A percentile compares a stretch with the other conserved stretches of the same genome.
Evolutionary conservation across 2,797 vertebrate genomes (phyloP).

Genomic region (Hoplostethus mediterraneus): DNA sequence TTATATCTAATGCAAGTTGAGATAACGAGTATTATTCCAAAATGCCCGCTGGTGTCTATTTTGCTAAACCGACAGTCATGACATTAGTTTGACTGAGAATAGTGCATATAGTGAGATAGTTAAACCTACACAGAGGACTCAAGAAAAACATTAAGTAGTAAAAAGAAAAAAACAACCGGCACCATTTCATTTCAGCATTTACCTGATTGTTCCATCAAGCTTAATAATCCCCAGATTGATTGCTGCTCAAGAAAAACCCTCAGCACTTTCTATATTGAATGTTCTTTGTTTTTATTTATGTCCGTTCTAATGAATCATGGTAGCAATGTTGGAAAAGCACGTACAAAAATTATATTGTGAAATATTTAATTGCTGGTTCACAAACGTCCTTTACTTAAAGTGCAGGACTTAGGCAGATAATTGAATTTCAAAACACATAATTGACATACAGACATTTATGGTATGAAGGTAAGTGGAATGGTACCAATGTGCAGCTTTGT

Average conservation of each 20-base stretch:
- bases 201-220: no score
- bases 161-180: no score
- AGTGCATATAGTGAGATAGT: no score
- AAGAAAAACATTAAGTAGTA: no score
- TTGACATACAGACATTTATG: conserved; percentile 20
- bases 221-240: no score
- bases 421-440: conserved; percentile 21
- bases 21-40: no score
- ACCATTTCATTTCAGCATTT: no score
- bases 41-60: no score
- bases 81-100: no score
- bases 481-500: conserved; percentile 26
- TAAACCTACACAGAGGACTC: no score
- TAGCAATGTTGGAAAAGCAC: conserved; percentile 42
- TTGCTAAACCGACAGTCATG: no score
- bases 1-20: no score
- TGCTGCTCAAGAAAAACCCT: conserved; percentile 5
- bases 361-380: conserved; percentile 18
- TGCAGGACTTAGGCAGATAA: neutral
- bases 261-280: neutral
- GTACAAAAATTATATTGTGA: conserved; percentile 46
- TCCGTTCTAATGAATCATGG: conserved; percentile 49
- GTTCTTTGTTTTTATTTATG: conserved; percentile 43
- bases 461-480: conserved; percentile 1
- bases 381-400: conserved; percentile 4